Conservation (phyloP, 2,797 vertebrate species). For the Smutsia temminckii region DNA sequence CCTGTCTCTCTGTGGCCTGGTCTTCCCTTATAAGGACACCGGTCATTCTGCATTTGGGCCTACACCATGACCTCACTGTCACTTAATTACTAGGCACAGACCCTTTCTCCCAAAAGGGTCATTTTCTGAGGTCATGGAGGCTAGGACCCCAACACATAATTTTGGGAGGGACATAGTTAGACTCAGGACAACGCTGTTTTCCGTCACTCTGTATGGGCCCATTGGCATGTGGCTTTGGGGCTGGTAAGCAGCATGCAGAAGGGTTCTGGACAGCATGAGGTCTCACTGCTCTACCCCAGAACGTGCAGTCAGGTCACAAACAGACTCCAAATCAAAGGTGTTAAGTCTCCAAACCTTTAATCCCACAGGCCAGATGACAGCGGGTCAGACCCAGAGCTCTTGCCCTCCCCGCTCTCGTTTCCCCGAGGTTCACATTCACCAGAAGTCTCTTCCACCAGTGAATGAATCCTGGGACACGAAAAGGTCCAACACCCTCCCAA, state of each 20-base stretch:
- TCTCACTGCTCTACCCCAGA: neutral
- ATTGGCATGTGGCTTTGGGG: neutral
- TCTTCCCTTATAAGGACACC: neutral
- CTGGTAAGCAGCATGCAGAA: fast-evolving
- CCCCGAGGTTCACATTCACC: neutral
- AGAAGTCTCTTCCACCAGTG: neutral
- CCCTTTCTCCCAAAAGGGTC: neutral
- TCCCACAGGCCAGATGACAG: slow-evolving; percentile 1
- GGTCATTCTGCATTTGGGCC: too few relatives aligned
- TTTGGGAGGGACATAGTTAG: neutral
- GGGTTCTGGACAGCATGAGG: fast-evolving
- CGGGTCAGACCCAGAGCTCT: neutral
- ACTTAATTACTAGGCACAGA: neutral
- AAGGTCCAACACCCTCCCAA: neutral
- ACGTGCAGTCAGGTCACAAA: neutral
- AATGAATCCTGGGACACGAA: neutral
- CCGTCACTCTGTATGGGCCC: fast-evolving
- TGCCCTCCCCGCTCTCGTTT: fast-evolving
- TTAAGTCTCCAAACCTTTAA: slow-evolving; percentile 63
- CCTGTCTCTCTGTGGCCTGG: fast-evolving
- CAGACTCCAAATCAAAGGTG: neutral
- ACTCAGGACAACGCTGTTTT: fast-evolving
- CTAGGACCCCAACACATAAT: neutral
- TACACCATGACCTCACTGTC: fast-evolving
- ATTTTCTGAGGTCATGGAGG: neutral